Conservation (phyloP, 2,113 vertebrate species). For the Oceanites oceanicus region DNA sequence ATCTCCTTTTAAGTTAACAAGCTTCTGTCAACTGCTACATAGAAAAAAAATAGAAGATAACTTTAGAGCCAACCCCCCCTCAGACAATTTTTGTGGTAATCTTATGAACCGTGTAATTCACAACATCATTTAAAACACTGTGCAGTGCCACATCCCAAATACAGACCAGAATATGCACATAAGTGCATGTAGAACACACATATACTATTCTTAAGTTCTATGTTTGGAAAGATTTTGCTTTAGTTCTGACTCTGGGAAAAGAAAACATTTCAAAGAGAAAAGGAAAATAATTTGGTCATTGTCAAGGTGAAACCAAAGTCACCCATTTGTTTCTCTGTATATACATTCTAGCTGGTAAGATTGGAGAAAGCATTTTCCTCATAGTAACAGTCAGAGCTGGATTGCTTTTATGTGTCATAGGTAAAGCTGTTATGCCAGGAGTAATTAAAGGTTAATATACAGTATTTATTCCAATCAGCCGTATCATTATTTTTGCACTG, state of each 20-base stretch:
- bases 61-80: not conserved
- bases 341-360: not conserved
- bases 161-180: not conserved
- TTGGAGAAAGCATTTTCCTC: not conserved
- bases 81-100: not conserved
- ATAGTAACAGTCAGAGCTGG: not conserved
- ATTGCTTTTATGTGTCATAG: not conserved
- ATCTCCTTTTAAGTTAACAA: constrained; percentile 55
- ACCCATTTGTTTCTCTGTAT: not conserved
- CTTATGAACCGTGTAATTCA: not conserved
- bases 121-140: not conserved
- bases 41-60: not conserved
- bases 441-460: not conserved
- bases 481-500: not conserved
- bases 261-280: not conserved
- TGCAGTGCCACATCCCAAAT: not conserved
- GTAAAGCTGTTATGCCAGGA: not conserved
- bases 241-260: not conserved
- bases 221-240: not conserved
- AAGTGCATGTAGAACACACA: not conserved
- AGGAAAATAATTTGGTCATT: not conserved
- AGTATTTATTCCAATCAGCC: not conserved
- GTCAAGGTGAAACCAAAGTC: not conserved
- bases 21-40: constrained; percentile 15
- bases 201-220: not conserved